Percentiles rank a stretch among this genome's conserved stretches.
Conservation (phyloP, 2,888 invertebrate species). For the Synergus gifuensis region DNA sequence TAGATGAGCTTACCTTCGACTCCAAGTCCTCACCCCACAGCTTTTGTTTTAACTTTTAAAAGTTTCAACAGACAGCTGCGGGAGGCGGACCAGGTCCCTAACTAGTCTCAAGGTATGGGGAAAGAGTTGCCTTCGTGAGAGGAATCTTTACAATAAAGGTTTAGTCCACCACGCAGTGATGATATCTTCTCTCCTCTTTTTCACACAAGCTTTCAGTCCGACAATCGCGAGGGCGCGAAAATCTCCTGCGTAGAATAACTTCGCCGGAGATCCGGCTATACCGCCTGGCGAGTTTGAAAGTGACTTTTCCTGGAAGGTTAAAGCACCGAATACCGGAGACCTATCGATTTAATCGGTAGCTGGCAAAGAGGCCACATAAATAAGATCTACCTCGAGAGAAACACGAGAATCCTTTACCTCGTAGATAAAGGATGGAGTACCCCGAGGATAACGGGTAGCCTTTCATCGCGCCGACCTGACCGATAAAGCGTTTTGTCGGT, state of each 20-base stretch:
- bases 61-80: constrained; percentile 63
- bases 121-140: constrained; percentile 39
- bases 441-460: constrained; percentile 71
- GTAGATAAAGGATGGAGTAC: constrained; percentile 66
- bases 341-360: constrained; percentile 75
- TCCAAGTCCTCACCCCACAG: constrained; percentile 48
- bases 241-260: background rate
- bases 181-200: constrained; percentile 23
- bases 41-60: constrained; percentile 72
- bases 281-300: constrained; percentile 39
- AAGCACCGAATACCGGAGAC: constrained; percentile 53
- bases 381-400: constrained; percentile 74
- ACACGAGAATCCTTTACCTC: constrained; percentile 76
- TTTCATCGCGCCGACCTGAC: constrained; percentile 70
- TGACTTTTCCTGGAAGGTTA: constrained; percentile 64
- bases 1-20: constrained; percentile 72
- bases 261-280: background rate
- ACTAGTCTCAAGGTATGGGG: constrained; percentile 66
- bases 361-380: constrained; percentile 72
- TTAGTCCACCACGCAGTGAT: constrained; percentile 3
- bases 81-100: constrained; percentile 64
- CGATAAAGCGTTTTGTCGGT: constrained; percentile 70
- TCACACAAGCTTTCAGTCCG: background rate
- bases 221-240: constrained; percentile 39
- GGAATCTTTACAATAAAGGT: constrained; percentile 35